Percentiles rank a stretch among this genome's conserved stretches.
Conservation (phyloP, 2,797 vertebrate genomes). For the Cetoscarus ocellatus region DNA sequence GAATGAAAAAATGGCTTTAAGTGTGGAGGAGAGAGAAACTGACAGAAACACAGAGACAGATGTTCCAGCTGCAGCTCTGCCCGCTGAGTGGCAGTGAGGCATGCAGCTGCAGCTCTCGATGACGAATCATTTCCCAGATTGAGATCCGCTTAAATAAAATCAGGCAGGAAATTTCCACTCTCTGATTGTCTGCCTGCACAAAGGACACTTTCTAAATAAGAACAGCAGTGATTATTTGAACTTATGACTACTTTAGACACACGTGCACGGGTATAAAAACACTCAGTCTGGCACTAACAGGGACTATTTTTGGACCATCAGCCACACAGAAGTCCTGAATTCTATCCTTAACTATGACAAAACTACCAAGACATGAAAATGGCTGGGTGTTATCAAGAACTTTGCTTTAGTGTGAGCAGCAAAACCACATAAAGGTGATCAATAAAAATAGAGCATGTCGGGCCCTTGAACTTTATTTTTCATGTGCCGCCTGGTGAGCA, state of each 20-base stretch:
- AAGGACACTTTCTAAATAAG: neutral
- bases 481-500: conserved; percentile 57
- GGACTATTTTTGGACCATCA: neutral
- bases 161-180: conserved; percentile 70
- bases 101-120: conserved; percentile 52
- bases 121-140: conserved; percentile 70
- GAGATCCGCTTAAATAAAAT: conserved; percentile 45
- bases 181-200: conserved; percentile 49
- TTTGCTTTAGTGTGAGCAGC: conserved; percentile 46
- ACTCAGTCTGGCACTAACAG: neutral
- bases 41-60: conserved; percentile 50
- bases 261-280: conserved; percentile 8
- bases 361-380: conserved; percentile 1
- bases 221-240: neutral
- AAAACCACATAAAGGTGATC: conserved; percentile 68
- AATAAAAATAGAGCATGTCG: conserved; percentile 49
- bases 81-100: conserved; percentile 43
- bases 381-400: neutral
- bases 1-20: conserved; percentile 14
- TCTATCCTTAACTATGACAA: conserved; percentile 1
- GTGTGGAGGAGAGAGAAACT: conserved; percentile 21
- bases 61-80: conserved; percentile 50
- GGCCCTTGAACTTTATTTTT: conserved; percentile 70
- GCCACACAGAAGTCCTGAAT: conserved; percentile 2
- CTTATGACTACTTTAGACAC: neutral